A percentile compares a stretch with the other conserved stretches of the same genome.
Conservation (phyloP, 2,797 vertebrate species). For the Cuniculus paca region DNA sequence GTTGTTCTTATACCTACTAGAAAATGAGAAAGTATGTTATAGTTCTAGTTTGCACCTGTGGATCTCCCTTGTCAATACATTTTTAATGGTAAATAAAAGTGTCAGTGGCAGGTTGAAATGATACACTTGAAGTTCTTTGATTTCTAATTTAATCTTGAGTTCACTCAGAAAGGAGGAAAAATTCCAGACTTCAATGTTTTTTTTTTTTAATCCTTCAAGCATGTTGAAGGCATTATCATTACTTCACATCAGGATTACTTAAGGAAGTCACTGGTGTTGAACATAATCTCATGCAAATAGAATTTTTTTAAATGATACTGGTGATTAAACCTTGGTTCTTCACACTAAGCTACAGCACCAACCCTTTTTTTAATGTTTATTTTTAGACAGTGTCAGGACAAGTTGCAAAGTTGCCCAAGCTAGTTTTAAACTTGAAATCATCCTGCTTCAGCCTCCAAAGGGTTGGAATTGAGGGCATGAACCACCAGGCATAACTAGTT, state of each 20-base stretch:
- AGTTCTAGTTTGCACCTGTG: neutral
- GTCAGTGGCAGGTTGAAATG: neutral
- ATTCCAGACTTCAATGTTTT: neutral
- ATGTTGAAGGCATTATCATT: neutral
- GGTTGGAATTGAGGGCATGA: neutral
- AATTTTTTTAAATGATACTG: neutral
- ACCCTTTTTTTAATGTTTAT: neutral
- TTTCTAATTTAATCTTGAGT: neutral
- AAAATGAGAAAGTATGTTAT: neutral
- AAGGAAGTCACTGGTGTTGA: neutral
- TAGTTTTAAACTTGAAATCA: neutral
- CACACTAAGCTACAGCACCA: neutral
- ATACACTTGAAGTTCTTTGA: neutral
- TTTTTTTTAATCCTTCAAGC: neutral
- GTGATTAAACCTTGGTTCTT: neutral
- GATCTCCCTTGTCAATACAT: neutral
- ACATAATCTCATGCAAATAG: neutral
- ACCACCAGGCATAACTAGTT: neutral
- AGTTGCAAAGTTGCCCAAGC: neutral
- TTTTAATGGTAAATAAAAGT: slow-evolving; percentile 1
- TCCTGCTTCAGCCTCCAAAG: neutral
- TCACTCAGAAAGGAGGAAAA: neutral
- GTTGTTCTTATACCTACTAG: neutral
- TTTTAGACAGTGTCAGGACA: neutral
- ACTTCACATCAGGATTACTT: neutral